Base-by-base conservation (phyloP, 2,113 vertebrate genomes). In the Brachyhypopomus gauderio region DNA sequence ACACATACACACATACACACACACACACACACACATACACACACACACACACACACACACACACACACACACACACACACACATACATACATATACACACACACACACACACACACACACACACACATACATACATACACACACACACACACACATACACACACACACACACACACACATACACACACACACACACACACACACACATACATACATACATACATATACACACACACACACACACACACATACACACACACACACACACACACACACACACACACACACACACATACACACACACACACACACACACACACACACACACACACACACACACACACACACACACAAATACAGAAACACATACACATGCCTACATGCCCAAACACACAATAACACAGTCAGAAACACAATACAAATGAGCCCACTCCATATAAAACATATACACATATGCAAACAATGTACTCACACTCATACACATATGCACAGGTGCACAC, bases 381-480 rank as follows among this genome's bases (percentile, higher is more conserved):
- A 64, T 36, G 45, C 74, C 23, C 87, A 88, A 83, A 86, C 81
- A 90, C 88, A 90, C 83, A 86, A 86, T 89, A 91, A 92, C 77
- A 56, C 0, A 77, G n/a, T n/a, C 81, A 90, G 88, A 7, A 30
- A 58, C 58, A 63, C 27, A 45, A n/a, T 20, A 62, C 58, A 4
- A n/a, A 58, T 25, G 38, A 58, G 27, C 58, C 41, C 59, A 63
- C 58, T 25, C 73, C 23, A 87, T 30, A 30, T 30, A 30, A 88
- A 83, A 86, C 81, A 90, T 88, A 90, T 82, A 86, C 86, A 90
- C 90, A 92, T 77, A 56, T 0, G 77, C 86, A 41, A 5, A 41
- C 5, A 41, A 30, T 30, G 30, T 30, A 30, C 3, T 30, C 41
- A 41, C 41, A 41, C 9, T 9, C 9, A 41, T 9, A 41, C 41